Conservation (phyloP, 2,888 invertebrate genomes). For the Synergus umbraculus region DNA sequence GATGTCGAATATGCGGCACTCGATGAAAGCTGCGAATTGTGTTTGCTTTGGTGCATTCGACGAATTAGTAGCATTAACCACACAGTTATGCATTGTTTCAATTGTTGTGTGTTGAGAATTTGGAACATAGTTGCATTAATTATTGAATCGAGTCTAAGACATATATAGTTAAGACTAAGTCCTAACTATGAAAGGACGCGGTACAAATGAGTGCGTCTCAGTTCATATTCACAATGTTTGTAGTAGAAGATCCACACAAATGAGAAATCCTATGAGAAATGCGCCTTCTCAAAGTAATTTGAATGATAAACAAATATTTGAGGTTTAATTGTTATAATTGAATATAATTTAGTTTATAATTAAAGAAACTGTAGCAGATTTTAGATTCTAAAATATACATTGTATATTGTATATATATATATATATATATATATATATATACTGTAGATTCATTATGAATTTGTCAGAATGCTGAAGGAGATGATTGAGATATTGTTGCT, state of each 20-base stretch:
- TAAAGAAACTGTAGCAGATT: neutral
- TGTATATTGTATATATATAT: too few species aligned
- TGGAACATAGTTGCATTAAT: conserved; percentile 7
- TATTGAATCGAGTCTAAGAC: conserved; percentile 1
- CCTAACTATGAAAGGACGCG: neutral
- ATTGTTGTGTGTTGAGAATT: neutral
- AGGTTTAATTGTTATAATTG: neutral
- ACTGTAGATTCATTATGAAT: too few species aligned
- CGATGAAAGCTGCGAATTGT: conserved; percentile 55
- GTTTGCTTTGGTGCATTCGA: conserved; percentile 65
- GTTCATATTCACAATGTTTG: neutral
- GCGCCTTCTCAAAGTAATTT: neutral
- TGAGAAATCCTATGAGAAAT: neutral
- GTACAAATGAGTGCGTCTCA: neutral
- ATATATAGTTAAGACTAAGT: too few species aligned
- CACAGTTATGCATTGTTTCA: conserved; percentile 36
- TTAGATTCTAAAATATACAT: too few species aligned
- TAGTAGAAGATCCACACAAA: neutral
- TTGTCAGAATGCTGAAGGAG: too few species aligned
- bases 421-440: too few species aligned
- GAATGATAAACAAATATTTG: neutral
- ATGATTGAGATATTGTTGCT: neutral
- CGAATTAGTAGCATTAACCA: conserved; percentile 61
- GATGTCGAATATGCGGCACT: conserved; percentile 51
- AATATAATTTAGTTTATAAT: neutral